Conservation (phyloP, 2,113 vertebrate genomes). For the Junco hyemalis region DNA sequence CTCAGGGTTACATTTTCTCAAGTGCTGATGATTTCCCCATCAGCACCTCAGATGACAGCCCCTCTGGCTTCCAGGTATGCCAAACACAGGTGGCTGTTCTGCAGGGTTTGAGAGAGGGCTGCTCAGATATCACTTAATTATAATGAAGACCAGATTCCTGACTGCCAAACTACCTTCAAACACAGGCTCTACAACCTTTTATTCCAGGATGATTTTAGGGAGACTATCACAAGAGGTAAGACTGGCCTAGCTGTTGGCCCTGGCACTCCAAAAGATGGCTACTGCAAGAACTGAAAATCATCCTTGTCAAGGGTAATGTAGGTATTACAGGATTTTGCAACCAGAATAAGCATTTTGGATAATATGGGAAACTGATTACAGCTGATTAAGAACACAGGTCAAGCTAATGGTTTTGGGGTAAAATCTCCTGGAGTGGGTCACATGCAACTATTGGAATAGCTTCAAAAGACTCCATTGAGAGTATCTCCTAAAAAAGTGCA, state of each 20-base stretch:
- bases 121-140: neutral
- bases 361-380: neutral
- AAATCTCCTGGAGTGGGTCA: neutral
- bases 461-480: neutral
- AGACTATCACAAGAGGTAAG: neutral
- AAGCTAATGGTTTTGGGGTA: neutral
- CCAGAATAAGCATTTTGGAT: neutral
- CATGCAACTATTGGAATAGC: neutral
- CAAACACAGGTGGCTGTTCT: neutral
- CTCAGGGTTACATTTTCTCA: neutral
- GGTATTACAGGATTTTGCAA: neutral
- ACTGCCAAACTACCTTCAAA: neutral
- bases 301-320: neutral
- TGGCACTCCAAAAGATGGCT: neutral
- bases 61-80: neutral
- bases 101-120: neutral
- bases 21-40: neutral
- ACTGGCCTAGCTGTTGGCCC: rapidly evolving
- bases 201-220: neutral
- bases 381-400: neutral
- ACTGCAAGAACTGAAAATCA: neutral
- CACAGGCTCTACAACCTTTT: neutral
- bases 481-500: neutral
- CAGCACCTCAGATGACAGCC: neutral
- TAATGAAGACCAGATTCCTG: neutral